Percentiles rank a stretch among this genome's conserved stretches.
phyloP scores from a whole-genome alignment of 2,113 vertebrate species.

The Apus apus region DNA sequence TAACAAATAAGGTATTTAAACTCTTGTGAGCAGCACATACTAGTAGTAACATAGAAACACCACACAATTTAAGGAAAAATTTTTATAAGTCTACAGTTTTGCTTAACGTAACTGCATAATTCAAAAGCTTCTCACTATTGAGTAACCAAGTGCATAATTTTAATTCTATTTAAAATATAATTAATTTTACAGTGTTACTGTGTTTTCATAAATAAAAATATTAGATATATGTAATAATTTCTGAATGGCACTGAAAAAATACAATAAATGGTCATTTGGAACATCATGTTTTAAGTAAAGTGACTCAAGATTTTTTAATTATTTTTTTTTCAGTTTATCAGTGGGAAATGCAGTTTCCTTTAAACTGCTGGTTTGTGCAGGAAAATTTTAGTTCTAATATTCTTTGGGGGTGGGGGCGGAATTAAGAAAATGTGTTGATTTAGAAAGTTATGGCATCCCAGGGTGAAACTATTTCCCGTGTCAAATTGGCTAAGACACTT shows the following conservation, averaged over 20 bases:
- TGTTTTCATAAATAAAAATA: constrained; percentile 15
- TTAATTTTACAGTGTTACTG: neutral
- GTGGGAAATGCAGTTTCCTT: neutral
- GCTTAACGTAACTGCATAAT: neutral
- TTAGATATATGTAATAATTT: constrained; percentile 8
- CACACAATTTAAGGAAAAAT: neutral
- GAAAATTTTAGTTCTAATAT: neutral
- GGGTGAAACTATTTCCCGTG: neutral
- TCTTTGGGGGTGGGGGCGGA: no score
- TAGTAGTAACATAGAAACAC: neutral
- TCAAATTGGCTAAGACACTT: neutral
- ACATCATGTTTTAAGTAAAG: neutral
- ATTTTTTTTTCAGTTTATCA: neutral
- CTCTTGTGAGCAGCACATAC: neutral
- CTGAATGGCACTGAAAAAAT: constrained; percentile 23
- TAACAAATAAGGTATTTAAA: neutral
- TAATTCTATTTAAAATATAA: neutral
- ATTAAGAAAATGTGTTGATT: neutral
- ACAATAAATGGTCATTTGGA: constrained; percentile 46
- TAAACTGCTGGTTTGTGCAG: neutral
- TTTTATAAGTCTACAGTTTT: neutral
- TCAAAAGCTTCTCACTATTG: neutral
- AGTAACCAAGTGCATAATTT: constrained; percentile 26
- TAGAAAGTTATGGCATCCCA: neutral
- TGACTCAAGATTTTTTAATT: neutral